A percentile compares a stretch with the other conserved stretches of the same genome.
These are phyloP conservation scores for Crypturellus tataupa DNA, from an alignment of 2,797 vertebrate species.

Conservation along the genomic window DNA sequence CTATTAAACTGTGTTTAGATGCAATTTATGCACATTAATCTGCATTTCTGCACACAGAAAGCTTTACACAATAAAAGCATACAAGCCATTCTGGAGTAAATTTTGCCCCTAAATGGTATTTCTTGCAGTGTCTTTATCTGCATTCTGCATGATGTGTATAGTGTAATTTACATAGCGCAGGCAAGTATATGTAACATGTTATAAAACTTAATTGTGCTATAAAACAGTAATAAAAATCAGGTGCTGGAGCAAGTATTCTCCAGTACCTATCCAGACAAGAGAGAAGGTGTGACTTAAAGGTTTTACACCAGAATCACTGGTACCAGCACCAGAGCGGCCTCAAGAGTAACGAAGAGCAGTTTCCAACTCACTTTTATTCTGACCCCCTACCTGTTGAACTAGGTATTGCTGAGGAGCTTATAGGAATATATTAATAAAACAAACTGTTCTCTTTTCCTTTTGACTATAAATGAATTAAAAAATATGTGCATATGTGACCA, in stretches of 20 bases:
- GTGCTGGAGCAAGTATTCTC: neutral
- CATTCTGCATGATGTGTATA: neutral
- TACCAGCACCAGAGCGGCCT: neutral
- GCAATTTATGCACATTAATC: neutral
- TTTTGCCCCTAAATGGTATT: constrained; percentile 19
- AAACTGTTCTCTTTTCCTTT: neutral
- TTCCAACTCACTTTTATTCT: neutral
- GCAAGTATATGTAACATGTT: neutral
- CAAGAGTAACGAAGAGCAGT: neutral
- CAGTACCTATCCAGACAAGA: neutral
- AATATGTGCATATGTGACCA: neutral
- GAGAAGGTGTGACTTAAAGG: neutral
- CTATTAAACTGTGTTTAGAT: neutral
- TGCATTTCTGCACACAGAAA: neutral
- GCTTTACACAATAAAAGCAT: neutral
- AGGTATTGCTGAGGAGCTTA: neutral
- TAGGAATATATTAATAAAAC: neutral
- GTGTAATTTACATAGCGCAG: neutral
- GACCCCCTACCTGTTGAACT: neutral
- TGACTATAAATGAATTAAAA: neutral
- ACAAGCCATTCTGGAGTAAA: neutral
- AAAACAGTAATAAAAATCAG: neutral
- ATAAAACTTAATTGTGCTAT: neutral
- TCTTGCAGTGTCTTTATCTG: neutral
- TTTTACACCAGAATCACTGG: neutral